Conservation (phyloP, 2,888 invertebrate genomes). For the Eupeodes latifasciatus region DNA sequence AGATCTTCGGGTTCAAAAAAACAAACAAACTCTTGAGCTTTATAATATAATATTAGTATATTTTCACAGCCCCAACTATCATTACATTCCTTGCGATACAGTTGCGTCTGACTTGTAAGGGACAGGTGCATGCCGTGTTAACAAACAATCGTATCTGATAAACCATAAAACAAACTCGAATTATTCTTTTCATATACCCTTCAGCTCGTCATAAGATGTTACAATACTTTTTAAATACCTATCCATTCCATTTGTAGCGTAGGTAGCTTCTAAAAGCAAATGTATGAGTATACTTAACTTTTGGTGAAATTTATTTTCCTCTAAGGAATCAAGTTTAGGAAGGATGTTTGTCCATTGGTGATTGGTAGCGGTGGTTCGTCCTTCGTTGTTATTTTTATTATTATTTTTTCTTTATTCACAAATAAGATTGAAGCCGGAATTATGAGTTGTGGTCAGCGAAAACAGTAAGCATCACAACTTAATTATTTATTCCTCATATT, state of each 20-base stretch:
- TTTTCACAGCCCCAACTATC: too few species aligned
- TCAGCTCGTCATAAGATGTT: not conserved
- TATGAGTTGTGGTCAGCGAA: conserved; percentile 48
- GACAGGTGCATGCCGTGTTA: too few species aligned
- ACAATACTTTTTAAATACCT: conserved; percentile 9
- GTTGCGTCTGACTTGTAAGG: too few species aligned
- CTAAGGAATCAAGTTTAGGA: not conserved
- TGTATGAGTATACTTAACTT: not conserved
- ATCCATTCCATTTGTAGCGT: not conserved
- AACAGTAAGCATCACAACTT: conserved; percentile 55
- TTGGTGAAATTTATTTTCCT: conserved; percentile 33
- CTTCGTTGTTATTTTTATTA: not conserved
- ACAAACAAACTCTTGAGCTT: too few species aligned
- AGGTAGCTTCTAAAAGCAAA: too few species aligned
- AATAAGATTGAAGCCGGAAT: conserved; percentile 37
- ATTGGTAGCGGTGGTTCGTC: not conserved
- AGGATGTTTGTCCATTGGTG: conserved; percentile 15
- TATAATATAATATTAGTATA: too few species aligned
- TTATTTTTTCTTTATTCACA: not conserved
- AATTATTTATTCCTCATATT: conserved; percentile 66
- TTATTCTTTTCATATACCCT: not conserved
- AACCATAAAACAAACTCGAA: not conserved
- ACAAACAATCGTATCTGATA: too few species aligned
- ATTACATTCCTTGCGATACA: too few species aligned
- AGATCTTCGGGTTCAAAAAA: too few species aligned